Conservation (phyloP, 2,888 invertebrate genomes). For the Leptinotarsa haldemani region DNA sequence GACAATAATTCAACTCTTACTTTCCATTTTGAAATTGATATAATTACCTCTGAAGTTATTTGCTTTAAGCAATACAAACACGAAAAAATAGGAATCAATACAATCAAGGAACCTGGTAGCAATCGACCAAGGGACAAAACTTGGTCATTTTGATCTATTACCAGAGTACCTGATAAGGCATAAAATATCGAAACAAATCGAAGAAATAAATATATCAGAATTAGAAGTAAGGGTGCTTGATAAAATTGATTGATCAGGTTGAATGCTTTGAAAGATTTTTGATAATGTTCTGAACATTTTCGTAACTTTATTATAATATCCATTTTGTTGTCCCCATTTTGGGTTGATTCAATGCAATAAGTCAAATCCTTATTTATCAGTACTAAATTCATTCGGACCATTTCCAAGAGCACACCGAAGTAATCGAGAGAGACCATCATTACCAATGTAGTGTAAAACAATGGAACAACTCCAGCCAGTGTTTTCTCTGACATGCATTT, state of each 20-base stretch:
- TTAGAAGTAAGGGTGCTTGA: background rate
- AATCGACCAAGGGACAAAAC: too few species aligned
- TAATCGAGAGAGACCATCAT: background rate
- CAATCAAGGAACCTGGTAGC: too few species aligned
- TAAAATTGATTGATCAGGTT: background rate
- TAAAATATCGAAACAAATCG: background rate
- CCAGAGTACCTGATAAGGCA: background rate
- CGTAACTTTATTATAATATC: background rate
- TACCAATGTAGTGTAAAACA: background rate
- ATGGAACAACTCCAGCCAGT: background rate
- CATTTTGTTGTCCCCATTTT: background rate
- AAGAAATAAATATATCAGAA: background rate
- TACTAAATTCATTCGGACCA: constrained; percentile 1
- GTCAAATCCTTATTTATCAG: background rate
- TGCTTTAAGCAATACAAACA: too few species aligned
- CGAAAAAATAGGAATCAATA: too few species aligned
- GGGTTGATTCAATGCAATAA: background rate
- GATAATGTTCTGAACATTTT: background rate
- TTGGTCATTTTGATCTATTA: too few species aligned
- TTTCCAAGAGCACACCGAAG: background rate
- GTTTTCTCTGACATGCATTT: background rate
- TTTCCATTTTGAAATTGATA: too few species aligned
- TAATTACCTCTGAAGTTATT: too few species aligned
- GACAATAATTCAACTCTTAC: too few species aligned
- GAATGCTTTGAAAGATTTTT: background rate